Conservation (phyloP, 2,797 vertebrate genomes). For the Lepus oiostolus region DNA sequence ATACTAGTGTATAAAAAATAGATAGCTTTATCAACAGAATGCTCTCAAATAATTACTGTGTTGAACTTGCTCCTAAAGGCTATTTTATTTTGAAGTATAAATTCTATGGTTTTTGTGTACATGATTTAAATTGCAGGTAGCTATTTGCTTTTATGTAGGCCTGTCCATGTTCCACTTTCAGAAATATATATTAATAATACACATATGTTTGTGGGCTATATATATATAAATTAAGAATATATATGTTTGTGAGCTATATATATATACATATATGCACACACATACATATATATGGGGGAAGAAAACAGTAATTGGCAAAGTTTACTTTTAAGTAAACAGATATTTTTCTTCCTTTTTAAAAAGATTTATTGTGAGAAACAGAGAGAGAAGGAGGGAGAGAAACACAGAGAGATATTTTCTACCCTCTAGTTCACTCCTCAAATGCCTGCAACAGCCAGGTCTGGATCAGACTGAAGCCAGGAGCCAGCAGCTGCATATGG, state of each 20-base stretch:
- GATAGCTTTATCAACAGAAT: neutral
- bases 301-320: neutral
- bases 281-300: neutral
- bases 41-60: neutral
- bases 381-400: no score
- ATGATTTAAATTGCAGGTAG: slow-evolving; percentile 17
- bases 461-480: no score
- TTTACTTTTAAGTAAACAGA: slow-evolving; percentile 8
- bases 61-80: neutral
- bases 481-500: no score
- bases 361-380: no score
- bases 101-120: neutral
- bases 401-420: no score
- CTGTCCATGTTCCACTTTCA: slow-evolving; percentile 12
- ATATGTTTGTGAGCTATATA: no score
- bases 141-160: slow-evolving; percentile 7
- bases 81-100: slow-evolving; percentile 26
- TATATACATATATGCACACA: no score
- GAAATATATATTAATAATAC: neutral
- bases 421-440: no score
- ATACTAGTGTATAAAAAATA: neutral
- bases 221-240: no score
- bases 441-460: no score
- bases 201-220: no score
- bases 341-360: neutral